A percentile compares a stretch with the other conserved stretches of the same genome.
phyloP scores from a whole-genome alignment of 2,888 invertebrate species.

The Drosophila villosipedis region DNA sequence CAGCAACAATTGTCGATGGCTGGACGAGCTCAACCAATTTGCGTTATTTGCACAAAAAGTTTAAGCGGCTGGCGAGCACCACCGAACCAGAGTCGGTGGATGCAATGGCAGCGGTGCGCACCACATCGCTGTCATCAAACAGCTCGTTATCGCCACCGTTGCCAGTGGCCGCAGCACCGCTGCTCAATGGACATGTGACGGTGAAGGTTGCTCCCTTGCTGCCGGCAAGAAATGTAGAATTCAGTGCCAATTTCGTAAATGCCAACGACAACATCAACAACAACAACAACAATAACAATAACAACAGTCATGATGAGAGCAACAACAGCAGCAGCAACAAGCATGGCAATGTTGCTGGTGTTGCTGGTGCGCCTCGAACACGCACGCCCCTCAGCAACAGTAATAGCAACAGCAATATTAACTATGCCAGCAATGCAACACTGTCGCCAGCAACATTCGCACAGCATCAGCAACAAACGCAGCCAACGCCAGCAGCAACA shows the following conservation, averaged over 20 bases:
- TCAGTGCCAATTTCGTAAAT: conserved; percentile 62
- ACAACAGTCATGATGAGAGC: conserved; percentile 33
- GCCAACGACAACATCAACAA: conserved; percentile 58
- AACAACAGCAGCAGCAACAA: conserved; percentile 34
- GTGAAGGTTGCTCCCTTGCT: conserved; percentile 13
- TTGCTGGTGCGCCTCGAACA: conserved; percentile 53
- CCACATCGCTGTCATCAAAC: conserved; percentile 78
- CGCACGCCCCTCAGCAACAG: conserved; percentile 68
- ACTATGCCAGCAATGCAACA: conserved; percentile 64
- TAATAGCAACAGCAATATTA: conserved; percentile 51
- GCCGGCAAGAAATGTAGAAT: conserved; percentile 47
- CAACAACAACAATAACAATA: conserved; percentile 44
- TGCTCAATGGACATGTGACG: conserved; percentile 34
- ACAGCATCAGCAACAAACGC: conserved; percentile 73
- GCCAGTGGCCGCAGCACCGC: conserved; percentile 1
- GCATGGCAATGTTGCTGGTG: conserved; percentile 32
- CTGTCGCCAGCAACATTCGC: conserved; percentile 74
- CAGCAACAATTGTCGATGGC: conserved; percentile 44
- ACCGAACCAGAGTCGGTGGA: conserved; percentile 67
- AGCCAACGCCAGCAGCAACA: conserved; percentile 60
- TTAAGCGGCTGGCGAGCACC: conserved; percentile 92
- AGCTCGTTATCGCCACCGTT: conserved; percentile 76
- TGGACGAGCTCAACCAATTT: conserved; percentile 87
- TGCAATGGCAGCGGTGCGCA: conserved; percentile 56
- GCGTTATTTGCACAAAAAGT: conserved; percentile 96